These are phyloP conservation scores for Cheirogaleus major DNA, from an alignment of 2,797 vertebrate species.

Conservation along the genomic window DNA sequence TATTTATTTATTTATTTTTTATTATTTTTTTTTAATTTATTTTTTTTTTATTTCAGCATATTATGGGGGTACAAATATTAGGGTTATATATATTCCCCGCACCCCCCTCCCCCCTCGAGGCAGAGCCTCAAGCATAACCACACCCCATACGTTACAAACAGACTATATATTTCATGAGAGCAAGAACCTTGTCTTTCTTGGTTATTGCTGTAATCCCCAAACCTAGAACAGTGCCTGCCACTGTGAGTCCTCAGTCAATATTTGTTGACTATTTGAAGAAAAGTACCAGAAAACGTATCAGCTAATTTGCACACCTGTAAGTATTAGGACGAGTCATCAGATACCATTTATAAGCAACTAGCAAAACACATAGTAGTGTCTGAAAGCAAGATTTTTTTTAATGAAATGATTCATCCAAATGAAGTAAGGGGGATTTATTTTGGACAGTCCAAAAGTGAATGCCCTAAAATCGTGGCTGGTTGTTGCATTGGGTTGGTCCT, in stretches of 20 bases:
- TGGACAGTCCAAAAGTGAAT: slow-evolving; percentile 29
- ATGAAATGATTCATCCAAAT: neutral
- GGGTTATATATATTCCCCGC: too few species aligned
- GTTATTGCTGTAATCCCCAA: neutral
- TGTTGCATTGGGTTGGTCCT: slow-evolving; percentile 42
- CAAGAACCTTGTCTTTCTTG: neutral
- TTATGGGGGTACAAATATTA: too few species aligned
- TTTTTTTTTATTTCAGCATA: too few species aligned
- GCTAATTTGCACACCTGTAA: slow-evolving; percentile 15
- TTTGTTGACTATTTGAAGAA: slow-evolving; percentile 34
- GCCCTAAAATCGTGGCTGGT: slow-evolving; percentile 33
- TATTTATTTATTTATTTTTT: too few species aligned
- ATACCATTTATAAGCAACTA: slow-evolving; percentile 19
- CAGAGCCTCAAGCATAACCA: too few species aligned
- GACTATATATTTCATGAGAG: neutral
- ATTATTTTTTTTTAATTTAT: too few species aligned
- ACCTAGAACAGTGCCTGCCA: neutral
- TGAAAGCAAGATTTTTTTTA: neutral
- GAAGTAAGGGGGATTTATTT: slow-evolving; percentile 51
- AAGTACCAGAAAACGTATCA: neutral
- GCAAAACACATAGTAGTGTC: neutral
- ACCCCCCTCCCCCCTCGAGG: too few species aligned
- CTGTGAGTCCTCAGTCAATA: neutral
- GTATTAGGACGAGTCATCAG: neutral
- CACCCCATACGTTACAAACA: too few species aligned